Evolutionary conservation across 2,113 vertebrate genomes (phyloP), one percentile per base, ranked within the genome.

Genomic region (Triplophysa dalaica): DNA sequence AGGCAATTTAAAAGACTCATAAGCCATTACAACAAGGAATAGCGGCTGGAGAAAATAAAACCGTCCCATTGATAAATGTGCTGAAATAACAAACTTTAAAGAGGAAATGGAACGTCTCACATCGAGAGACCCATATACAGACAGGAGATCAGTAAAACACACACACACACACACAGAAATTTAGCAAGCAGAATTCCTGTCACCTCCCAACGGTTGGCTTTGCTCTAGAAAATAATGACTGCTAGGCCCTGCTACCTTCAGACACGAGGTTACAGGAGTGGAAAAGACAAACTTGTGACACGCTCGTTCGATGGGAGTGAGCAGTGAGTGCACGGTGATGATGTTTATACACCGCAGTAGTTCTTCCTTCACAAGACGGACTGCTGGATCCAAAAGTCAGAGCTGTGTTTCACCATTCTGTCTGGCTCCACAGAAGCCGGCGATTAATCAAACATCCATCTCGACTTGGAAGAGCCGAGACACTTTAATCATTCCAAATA

Each of bases 401-500:
- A 74, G 66, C 85, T 82, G 78, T 22, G 67, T 79, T 84, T 81
- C 82, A 76, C 79, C 83, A 87, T 89, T 87, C 73, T 79, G 83
- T 84, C 84, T 83, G 83, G 86, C 81, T 85, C 81, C 82, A 68
- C 76, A 73, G 82, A 81, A 75, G 66, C 63, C 41, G 60, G 85
- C 84, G 85, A 89, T 90, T 89, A 89, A 90, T 91, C 87, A 90
- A 86, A 85, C 86, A 88, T 87, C 88, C 82, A 80, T 88, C 85
- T 87, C 84, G 64, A 86, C 83, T 65, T 66, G 82, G 81, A 86
- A 84, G 67, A 75, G 84, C 81, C 45, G 56, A 87, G 88, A 90
- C 88, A 90, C 85, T 89, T 89, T 89, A 90, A 90, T 91, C 87
- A 91, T 90, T 82, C 85, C 68, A 66, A 85, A 87, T 89, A 86